phyloP scores from a whole-genome alignment of 2,113 vertebrate genomes.

The Entelurus aequoreus region DNA sequence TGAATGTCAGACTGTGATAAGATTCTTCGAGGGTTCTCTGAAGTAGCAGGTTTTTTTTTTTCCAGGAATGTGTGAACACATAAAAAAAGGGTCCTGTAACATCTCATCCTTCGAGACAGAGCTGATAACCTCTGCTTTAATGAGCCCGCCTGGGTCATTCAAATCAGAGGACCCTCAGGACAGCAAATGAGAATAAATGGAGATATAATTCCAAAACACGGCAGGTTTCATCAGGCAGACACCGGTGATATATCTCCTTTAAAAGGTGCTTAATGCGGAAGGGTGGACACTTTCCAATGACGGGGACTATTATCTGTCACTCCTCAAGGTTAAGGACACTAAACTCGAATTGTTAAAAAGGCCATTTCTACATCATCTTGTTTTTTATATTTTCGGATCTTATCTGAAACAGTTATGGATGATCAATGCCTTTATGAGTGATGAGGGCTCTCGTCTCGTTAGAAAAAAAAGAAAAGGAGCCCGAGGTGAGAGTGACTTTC shows the following conservation, averaged over 20 bases:
- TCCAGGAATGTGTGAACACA: slow-evolving; percentile 24
- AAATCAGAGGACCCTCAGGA: slow-evolving; percentile 56
- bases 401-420: slow-evolving; percentile 71
- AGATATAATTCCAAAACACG: slow-evolving; percentile 65
- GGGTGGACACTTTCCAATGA: slow-evolving; percentile 65
- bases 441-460: slow-evolving; percentile 60
- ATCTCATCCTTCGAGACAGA: slow-evolving; percentile 37
- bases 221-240: slow-evolving; percentile 59
- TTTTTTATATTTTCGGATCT: slow-evolving; percentile 55
- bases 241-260: slow-evolving; percentile 67
- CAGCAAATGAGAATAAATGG: slow-evolving; percentile 73
- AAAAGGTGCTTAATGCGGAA: slow-evolving; percentile 65
- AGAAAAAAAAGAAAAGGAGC: slow-evolving; percentile 58
- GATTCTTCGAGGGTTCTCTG: not conserved
- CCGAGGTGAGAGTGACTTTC: slow-evolving; percentile 65
- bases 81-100: slow-evolving; percentile 20
- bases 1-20: not conserved
- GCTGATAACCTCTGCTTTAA: slow-evolving; percentile 68
- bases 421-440: slow-evolving; percentile 76
- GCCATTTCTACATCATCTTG: slow-evolving; percentile 52
- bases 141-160: slow-evolving; percentile 63
- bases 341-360: slow-evolving; percentile 68
- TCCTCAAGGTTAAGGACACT: slow-evolving; percentile 68
- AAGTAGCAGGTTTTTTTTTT: slow-evolving; percentile 7
- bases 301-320: slow-evolving; percentile 71